These are phyloP conservation scores for Selenia dentaria DNA, from an alignment of 2,888 invertebrate species.

Conservation along the genomic window DNA sequence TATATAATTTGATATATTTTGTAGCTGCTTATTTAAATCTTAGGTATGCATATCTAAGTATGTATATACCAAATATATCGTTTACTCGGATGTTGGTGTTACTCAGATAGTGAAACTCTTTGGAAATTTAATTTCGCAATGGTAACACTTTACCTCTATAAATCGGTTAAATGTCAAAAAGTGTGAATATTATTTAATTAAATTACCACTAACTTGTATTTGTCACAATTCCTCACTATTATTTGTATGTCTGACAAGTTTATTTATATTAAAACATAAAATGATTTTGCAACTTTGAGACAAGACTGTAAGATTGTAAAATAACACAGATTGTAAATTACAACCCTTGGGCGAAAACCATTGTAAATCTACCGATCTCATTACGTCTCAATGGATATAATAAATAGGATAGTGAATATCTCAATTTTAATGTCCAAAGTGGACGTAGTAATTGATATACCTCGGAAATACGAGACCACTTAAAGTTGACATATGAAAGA, in stretches of 20 bases:
- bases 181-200: no score
- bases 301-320: conserved; percentile 14
- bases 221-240: background rate
- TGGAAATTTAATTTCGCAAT: no score
- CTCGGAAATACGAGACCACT: conserved; percentile 29
- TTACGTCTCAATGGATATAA: conserved; percentile 41
- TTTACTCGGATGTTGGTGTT: no score
- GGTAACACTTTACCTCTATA: no score
- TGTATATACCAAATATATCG: no score
- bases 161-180: no score
- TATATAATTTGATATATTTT: no score
- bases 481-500: conserved; percentile 28
- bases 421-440: conserved; percentile 41
- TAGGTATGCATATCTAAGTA: no score
- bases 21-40: no score
- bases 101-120: no score
- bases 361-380: conserved; percentile 37
- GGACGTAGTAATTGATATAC: conserved; percentile 17
- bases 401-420: conserved; percentile 46
- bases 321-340: conserved; percentile 12
- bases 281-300: background rate
- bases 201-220: background rate
- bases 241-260: background rate
- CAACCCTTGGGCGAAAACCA: conserved; percentile 22
- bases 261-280: background rate